Percentiles rank a stretch among this genome's conserved stretches.
Evolutionary conservation across 2,113 vertebrate species (phyloP).

Genomic region (Saguinus imperator): DNA sequence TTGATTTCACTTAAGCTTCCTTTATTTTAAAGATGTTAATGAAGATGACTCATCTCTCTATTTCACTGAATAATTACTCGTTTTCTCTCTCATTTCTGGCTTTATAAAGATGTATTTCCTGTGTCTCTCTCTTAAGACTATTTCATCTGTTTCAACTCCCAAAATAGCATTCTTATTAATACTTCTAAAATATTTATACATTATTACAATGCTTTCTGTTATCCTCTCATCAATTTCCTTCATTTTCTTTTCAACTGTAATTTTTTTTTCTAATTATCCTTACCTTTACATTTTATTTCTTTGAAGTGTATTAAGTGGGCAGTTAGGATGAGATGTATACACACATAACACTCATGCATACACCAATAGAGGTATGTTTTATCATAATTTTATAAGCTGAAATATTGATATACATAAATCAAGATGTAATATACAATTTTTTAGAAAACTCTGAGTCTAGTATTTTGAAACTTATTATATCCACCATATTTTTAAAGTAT

Average conservation of each 20-base stretch:
- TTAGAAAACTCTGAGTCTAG: background rate
- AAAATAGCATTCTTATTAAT: background rate
- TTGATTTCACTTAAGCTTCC: constrained; percentile 38
- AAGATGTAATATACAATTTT: background rate
- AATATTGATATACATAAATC: background rate
- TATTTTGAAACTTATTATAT: constrained; percentile 9
- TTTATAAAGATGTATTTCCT: background rate
- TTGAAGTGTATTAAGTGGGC: background rate
- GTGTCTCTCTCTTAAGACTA: background rate
- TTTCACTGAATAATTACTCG: background rate
- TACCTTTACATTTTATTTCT: background rate
- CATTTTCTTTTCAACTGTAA: background rate
- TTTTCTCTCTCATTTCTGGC: background rate
- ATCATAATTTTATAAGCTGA: background rate
- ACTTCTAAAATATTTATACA: background rate
- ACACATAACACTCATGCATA: background rate
- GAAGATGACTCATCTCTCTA: background rate
- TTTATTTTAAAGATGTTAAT: constrained; percentile 32
- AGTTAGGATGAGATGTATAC: background rate
- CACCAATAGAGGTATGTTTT: background rate
- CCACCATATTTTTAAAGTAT: background rate
- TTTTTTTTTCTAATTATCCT: background rate
- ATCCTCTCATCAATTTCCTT: background rate
- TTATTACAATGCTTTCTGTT: background rate
- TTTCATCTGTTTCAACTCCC: background rate